Percentiles rank a stretch among this genome's conserved stretches.
Conservation (phyloP, 2,888 invertebrate genomes). For the Sminthurinus aureus region DNA sequence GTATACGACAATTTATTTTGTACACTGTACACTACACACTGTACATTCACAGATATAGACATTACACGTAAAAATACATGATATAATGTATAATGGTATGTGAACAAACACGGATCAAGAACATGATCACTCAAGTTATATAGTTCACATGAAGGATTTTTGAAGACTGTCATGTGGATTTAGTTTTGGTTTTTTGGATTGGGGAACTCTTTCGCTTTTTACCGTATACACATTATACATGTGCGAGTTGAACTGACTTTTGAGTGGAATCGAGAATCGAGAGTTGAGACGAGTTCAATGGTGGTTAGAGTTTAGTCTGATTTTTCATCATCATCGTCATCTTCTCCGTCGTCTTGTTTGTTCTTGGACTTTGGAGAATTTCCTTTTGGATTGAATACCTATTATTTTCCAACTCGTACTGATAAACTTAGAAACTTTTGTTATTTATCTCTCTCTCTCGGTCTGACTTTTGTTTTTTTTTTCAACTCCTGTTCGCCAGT, state of each 20-base stretch:
- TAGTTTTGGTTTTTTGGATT: background rate
- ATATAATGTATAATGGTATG: too few species aligned
- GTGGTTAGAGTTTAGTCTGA: background rate
- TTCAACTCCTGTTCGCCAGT: background rate
- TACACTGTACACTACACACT: too few species aligned
- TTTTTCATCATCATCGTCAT: background rate
- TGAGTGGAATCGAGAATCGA: background rate
- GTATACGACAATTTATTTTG: too few species aligned
- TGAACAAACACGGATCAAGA: background rate
- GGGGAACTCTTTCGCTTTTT: background rate
- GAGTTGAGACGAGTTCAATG: background rate
- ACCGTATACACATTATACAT: background rate
- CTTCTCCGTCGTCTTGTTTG: constrained; percentile 1
- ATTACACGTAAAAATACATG: too few species aligned
- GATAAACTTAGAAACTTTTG: background rate
- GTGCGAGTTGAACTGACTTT: background rate
- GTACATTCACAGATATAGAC: too few species aligned
- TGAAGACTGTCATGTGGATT: background rate
- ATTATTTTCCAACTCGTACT: background rate
- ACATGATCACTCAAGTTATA: background rate
- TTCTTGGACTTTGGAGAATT: background rate
- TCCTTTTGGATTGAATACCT: background rate
- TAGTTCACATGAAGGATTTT: background rate
- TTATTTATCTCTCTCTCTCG: background rate
- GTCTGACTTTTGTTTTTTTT: too few species aligned